phyloP scores from a whole-genome alignment of 2,797 vertebrate genomes.

The Arctocebus calabarensis region DNA sequence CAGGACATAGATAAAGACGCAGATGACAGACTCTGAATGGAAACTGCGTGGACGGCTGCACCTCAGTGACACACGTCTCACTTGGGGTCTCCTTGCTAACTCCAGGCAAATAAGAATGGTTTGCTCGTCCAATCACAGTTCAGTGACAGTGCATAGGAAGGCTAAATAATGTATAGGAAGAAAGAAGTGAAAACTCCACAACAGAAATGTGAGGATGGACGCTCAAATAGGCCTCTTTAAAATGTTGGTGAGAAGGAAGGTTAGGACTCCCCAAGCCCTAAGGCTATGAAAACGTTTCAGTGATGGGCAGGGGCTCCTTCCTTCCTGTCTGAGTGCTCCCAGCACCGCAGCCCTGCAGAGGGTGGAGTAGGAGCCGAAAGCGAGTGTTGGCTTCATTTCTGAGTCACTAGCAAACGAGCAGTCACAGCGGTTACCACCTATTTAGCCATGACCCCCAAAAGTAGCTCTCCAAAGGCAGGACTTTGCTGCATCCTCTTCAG shows the following conservation, averaged over 20 bases:
- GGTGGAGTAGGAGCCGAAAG: rapidly evolving
- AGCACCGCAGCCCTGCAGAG: not conserved
- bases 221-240: not conserved
- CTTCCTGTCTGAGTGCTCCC: not conserved
- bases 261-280: rapidly evolving
- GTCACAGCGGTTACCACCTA: too few relatives aligned
- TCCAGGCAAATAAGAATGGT: too few relatives aligned
- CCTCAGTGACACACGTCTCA: not conserved
- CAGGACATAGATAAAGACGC: not conserved
- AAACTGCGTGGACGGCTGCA: rapidly evolving
- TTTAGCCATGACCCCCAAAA: not conserved
- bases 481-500: rapidly evolving
- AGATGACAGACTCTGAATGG: not conserved
- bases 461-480: not conserved
- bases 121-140: not conserved
- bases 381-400: not conserved
- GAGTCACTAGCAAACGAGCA: too few relatives aligned
- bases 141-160: not conserved
- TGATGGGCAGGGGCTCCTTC: not conserved
- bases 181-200: not conserved
- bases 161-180: not conserved
- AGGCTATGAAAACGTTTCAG: rapidly evolving
- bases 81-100: not conserved
- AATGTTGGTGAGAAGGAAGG: not conserved
- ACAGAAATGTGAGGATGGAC: not conserved